Percentiles rank a stretch among this genome's conserved stretches.
These are phyloP conservation scores for Drosophila tropicalis DNA, from an alignment of 1,140 invertebrate species.

Conservation along the genomic window DNA sequence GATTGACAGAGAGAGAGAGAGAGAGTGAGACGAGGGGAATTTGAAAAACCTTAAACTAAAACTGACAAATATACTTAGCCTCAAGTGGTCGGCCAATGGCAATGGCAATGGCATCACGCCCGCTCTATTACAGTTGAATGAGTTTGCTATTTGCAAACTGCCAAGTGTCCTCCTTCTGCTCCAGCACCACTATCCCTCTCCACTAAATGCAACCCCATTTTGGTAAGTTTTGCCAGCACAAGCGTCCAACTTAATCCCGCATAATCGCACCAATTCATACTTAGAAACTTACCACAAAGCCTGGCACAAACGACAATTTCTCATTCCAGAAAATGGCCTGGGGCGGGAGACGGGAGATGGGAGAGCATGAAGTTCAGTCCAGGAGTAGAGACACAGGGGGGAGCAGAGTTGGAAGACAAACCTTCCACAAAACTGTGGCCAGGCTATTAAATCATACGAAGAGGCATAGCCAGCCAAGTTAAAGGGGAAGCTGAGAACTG, in stretches of 20 bases:
- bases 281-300: constrained; percentile 55
- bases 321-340: constrained; percentile 15
- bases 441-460: constrained; percentile 35
- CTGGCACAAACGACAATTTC: constrained; percentile 38
- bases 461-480: not conserved
- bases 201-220: not conserved
- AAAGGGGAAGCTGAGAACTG: not conserved
- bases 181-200: not conserved
- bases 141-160: constrained; percentile 19
- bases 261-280: constrained; percentile 57
- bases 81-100: constrained; percentile 19
- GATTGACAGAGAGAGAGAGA: too few relatives aligned
- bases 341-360: not conserved
- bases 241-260: constrained; percentile 41
- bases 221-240: constrained; percentile 18
- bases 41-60: not conserved
- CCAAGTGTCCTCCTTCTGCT: not conserved
- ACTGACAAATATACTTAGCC: constrained; percentile 32
- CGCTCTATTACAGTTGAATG: constrained; percentile 44
- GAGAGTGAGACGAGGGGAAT: not conserved
- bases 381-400: too few relatives aligned
- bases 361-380: too few relatives aligned
- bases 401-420: not conserved
- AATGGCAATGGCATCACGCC: constrained; percentile 17
- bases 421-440: constrained; percentile 16